phyloP scores from a whole-genome alignment of 2,888 invertebrate species.

The Drosophila cognata region DNA sequence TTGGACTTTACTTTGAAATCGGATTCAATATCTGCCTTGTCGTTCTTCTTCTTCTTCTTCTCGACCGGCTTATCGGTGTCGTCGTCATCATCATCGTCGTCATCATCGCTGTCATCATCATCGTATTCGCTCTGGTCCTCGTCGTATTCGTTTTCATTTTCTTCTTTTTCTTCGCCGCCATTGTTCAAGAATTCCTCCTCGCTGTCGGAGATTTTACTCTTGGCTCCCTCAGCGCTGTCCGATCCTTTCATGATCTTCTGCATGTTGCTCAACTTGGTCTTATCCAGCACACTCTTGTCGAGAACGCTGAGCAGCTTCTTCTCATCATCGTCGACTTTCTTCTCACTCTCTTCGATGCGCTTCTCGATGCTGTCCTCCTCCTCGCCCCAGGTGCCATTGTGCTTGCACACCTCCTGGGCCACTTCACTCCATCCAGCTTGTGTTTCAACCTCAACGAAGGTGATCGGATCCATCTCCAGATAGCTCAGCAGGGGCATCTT shows the following conservation, averaged over 20 bases:
- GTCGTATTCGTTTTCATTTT: constrained; percentile 47
- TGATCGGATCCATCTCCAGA: constrained; percentile 65
- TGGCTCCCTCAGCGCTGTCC: constrained; percentile 41
- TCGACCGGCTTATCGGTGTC: constrained; percentile 58
- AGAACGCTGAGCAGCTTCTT: constrained; percentile 75
- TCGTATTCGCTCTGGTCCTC: constrained; percentile 59
- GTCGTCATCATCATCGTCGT: constrained; percentile 65
- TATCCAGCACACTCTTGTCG: constrained; percentile 76
- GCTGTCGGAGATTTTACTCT: constrained; percentile 49
- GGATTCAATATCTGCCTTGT: constrained; percentile 20
- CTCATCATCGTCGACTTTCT: constrained; percentile 76
- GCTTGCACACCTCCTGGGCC: constrained; percentile 83
- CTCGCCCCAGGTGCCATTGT: constrained; percentile 46
- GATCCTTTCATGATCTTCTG: constrained; percentile 78
- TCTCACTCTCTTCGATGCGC: constrained; percentile 70
- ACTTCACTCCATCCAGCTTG: constrained; percentile 82
- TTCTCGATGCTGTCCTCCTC: constrained; percentile 69
- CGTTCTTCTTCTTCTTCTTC: constrained; percentile 61
- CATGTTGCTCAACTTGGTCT: constrained; percentile 67
- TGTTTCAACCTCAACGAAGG: constrained; percentile 60
- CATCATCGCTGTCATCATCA: constrained; percentile 68
- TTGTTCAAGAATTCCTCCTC: constrained; percentile 75
- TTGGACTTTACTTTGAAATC: constrained; percentile 58
- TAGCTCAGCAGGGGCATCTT: constrained; percentile 73
- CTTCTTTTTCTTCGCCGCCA: constrained; percentile 82